phyloP scores from a whole-genome alignment of 2,797 vertebrate genomes.

The Sebastes hubbsi region DNA sequence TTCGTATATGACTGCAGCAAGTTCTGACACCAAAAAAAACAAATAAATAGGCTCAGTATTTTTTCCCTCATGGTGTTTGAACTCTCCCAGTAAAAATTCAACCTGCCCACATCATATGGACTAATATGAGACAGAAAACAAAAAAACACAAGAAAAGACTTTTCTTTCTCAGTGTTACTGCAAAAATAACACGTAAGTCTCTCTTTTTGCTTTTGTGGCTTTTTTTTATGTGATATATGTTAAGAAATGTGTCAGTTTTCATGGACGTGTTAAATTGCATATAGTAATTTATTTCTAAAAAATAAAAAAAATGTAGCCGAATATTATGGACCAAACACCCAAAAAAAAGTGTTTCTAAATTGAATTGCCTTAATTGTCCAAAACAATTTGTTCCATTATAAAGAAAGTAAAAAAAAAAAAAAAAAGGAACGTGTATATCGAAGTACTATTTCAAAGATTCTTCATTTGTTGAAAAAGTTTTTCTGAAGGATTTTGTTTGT shows the following conservation, averaged over 20 bases:
- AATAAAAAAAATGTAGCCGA: slow-evolving; percentile 86
- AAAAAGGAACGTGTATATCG: slow-evolving; percentile 94
- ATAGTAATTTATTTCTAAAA: slow-evolving; percentile 99
- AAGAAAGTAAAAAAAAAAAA: slow-evolving; percentile 72
- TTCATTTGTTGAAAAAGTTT: slow-evolving; percentile 90
- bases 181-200: slow-evolving; percentile 98
- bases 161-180: slow-evolving; percentile 93
- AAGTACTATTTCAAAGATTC: slow-evolving; percentile 91
- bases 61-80: slow-evolving; percentile 63
- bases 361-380: slow-evolving; percentile 88
- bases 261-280: slow-evolving; percentile 98
- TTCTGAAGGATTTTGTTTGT: slow-evolving; percentile 95
- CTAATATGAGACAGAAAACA: slow-evolving; percentile 79
- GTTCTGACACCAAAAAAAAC: slow-evolving; percentile 88
- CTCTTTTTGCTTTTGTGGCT: slow-evolving; percentile 85
- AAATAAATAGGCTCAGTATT: slow-evolving; percentile 22
- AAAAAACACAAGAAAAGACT: slow-evolving; percentile 80
- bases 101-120: slow-evolving; percentile 65
- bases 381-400: slow-evolving; percentile 87
- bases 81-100: slow-evolving; percentile 62
- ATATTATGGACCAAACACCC: slow-evolving; percentile 96
- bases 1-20: slow-evolving; percentile 99
- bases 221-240: slow-evolving; percentile 68
- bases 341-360: slow-evolving; percentile 90
- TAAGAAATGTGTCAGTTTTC: slow-evolving; percentile 83